Base-by-base conservation (phyloP, 2,113 vertebrate genomes). In the Macaca nemestrina region DNA sequence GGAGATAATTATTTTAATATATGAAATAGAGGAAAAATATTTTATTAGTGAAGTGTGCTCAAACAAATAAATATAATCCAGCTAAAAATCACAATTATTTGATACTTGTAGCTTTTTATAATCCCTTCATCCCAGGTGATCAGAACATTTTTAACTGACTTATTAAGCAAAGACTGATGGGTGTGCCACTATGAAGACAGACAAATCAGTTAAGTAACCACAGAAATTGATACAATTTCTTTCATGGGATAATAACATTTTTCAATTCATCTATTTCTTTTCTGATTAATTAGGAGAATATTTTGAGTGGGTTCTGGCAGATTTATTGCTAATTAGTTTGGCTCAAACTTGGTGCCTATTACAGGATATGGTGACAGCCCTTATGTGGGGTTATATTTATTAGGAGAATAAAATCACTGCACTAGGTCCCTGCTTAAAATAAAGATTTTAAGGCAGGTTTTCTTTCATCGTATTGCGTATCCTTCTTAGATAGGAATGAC, bases 201-300 rank as follows among this genome's bases (percentile, higher is more conserved):
- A 96, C 43, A 95, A 97, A 97, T 95, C 82, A 95, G 78, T 88
- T 93, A 93, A 97, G 59, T 89, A 98, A 97, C n/a, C 32, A 48
- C 67, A 95, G 78, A 97, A 92, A 93, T 79, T 90, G 48, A 50
- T 95, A 82, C 87, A 3, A 83, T 95, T 79, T 82, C 57, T 84
- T 96, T 92, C 68, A 88, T 61, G 50, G 32, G 40, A 90, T 96
- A 96, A 92, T 93, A 92, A 96, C 68, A 88, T 90, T 98, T 98
- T 90, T 97, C 12, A 93, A 88, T 88, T 95, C 13, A 96, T 94
- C 84, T 93, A 35, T 97, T 98, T 50, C 30, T 92, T 40, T 97
- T 97, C 92, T 95, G 72, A 96, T 98, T 97, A 95, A 97, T 98
- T 97, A 97, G 61, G 55, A 95, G 59, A 95, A 80, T 97, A 95